Evolutionary conservation across 2,797 vertebrate genomes (phyloP), one percentile per base, ranked within the genome.

Genomic region (Diglossa cyanea): DNA sequence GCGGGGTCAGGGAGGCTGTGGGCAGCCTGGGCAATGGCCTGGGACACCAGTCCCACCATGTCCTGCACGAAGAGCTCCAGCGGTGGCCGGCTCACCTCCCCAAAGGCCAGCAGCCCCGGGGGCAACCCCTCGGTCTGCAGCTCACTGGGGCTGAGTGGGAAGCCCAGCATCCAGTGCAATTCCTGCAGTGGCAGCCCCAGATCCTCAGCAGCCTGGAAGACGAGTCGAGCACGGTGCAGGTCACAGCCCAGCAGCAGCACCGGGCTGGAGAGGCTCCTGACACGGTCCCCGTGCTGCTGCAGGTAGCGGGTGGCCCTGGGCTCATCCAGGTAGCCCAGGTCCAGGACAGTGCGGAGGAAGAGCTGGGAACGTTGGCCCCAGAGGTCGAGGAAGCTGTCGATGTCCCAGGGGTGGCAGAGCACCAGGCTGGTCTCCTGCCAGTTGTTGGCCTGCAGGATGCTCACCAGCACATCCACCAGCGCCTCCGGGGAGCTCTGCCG

Each of bases 161-260:
- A 98, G 50, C 98, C 99, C 97, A 99, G 95, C 74, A 99, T 77
- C 99, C 99, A 99, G 93, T 98, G 98, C 40, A 98, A 96, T 11
- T 98, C 98, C 9, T 98, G 98, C 5, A 81, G 93, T 0, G 94
- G 97, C 66, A 99, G 95, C 26, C 98, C 98, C n/a, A 97, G 31
- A 31, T 98, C 97, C 37, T 98, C 98, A 0, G 98, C 98, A 0
- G 93, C 98, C 45, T 63, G 96, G 67, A 99, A 98, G 50, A 99
- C 65, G 3, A 96, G 96, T 1, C 94, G 97, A 1, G 97, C 97
- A 0, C 86, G 98, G 35, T 86, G 95, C 0, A 97, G 96, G 21
- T 99, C 97, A 0, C 98, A 98, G 23, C 99, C 99, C 0, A 99
- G 98, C 68, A 99, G 96, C 60, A 98, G 94, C 26, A 98, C 97